These are phyloP conservation scores for Apodemus agrarius DNA, from an alignment of 2,797 vertebrate species.

Conservation along the genomic window DNA sequence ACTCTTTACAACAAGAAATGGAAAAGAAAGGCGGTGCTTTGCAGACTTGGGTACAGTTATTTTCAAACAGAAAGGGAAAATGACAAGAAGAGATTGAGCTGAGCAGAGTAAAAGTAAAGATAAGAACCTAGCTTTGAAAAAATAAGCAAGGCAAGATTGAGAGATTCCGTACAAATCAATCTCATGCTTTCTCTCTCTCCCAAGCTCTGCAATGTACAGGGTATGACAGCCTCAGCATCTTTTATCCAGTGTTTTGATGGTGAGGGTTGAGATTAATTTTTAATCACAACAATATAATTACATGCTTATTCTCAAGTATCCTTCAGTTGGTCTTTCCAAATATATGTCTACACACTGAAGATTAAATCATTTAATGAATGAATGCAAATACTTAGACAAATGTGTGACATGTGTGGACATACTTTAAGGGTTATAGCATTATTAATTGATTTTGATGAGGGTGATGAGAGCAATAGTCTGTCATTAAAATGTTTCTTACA, in stretches of 20 bases:
- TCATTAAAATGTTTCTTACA: not conserved
- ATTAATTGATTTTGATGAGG: not conserved
- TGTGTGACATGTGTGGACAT: not conserved
- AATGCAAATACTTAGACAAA: not conserved
- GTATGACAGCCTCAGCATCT: not conserved
- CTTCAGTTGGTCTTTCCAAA: not conserved
- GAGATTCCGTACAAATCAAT: not conserved
- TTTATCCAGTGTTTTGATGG: not conserved
- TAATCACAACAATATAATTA: not conserved
- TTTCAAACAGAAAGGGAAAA: slow-evolving; percentile 65
- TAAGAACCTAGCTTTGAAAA: slow-evolving; percentile 16
- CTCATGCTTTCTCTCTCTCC: not conserved
- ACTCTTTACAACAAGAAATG: slow-evolving; percentile 53
- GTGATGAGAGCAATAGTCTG: not conserved
- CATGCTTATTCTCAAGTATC: not conserved
- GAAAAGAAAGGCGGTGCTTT: slow-evolving; percentile 25
- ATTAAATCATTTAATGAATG: not conserved
- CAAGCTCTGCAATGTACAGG: not conserved
- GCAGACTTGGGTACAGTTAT: slow-evolving; percentile 18
- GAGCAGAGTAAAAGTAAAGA: slow-evolving; percentile 32
- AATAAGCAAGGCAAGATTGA: slow-evolving; percentile 13
- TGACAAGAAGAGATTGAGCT: slow-evolving; percentile 55
- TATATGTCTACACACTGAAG: not conserved
- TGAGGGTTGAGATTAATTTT: not conserved
- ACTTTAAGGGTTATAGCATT: not conserved